Conservation (phyloP, 2,797 vertebrate species). For the Spheniscus humboldti region DNA sequence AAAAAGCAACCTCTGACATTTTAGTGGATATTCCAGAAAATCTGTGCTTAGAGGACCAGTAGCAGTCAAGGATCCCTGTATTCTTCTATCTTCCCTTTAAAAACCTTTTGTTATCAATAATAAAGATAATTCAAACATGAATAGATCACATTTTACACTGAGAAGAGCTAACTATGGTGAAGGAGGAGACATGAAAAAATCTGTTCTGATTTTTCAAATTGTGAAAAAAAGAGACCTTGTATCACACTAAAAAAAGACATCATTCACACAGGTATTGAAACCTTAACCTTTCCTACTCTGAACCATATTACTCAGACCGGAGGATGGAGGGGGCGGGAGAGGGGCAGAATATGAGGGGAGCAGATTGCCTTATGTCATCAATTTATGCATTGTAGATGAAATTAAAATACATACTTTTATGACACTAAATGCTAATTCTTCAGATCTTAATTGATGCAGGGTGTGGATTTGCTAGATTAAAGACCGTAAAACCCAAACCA, state of each 20-base stretch:
- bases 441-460: constrained; percentile 33
- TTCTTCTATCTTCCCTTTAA: background rate
- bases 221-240: background rate
- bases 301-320: background rate
- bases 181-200: background rate
- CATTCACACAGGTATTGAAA: constrained; percentile 10
- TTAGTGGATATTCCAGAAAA: background rate
- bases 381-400: constrained; percentile 22
- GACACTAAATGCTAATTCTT: constrained; percentile 51
- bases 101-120: background rate
- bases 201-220: constrained; percentile 4
- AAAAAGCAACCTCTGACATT: no score
- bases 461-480: constrained; percentile 23
- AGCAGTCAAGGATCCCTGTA: background rate
- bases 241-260: background rate
- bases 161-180: background rate
- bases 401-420: constrained; percentile 38
- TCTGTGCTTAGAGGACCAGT: background rate
- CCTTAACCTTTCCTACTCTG: constrained; percentile 29
- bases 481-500: constrained; percentile 34
- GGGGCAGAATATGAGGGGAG: background rate
- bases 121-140: background rate
- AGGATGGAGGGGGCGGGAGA: background rate
- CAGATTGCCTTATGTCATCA: constrained; percentile 28
- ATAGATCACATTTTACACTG: background rate